Base-by-base conservation (phyloP, 2,888 invertebrate genomes). In the Beris morrisii region DNA sequence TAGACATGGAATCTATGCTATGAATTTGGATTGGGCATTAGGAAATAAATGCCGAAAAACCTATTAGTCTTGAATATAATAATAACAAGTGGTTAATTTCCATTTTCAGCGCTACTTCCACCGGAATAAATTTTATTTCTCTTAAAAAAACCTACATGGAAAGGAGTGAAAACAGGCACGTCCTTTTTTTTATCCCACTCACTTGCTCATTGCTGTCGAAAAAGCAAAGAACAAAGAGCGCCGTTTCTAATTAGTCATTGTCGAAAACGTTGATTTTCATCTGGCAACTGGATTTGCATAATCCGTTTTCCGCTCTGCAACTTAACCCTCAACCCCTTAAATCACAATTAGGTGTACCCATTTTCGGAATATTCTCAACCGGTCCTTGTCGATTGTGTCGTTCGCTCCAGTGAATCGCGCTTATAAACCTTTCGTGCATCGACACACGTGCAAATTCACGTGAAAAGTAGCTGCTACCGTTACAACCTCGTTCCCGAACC, bases 381-480 rank as follows among this genome's bases (percentile, higher is more conserved):
- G 50, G 50, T 61, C 52, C 54, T 61, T 38, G 48, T 59, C 38
- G 38, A 52, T 50, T 61, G 52, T 61, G 52, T 52, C 52, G 52
- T 61, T 50, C 61, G 46, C 61, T 52, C 50, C 31, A 61, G 43
- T 50, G 61, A 61, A 28, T 38, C 38, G 52, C 52, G 50, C 52
- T 61, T 38, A 32, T 59, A 31, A 32, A 15, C 50, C 50, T 50
- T 50, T 61, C 61, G 50, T 50, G 52, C 52, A 61, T 61, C 12
- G 61, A 38, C 61, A 61, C 61, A 61, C 61, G 61, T 61, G 61
- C 61, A 61, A 61, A 61, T 61, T 61, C 61, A 61, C 61, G 61
- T 61, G 61, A 61, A 61, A 61, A 61, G 59, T 59, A 59, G 31
- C 43, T 52, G 32, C 61, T n/a, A 22, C 15, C 15, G 50, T 50